Evolutionary conservation across 2,888 invertebrate genomes (phyloP).

Genomic region (Campaea margaritaria): DNA sequence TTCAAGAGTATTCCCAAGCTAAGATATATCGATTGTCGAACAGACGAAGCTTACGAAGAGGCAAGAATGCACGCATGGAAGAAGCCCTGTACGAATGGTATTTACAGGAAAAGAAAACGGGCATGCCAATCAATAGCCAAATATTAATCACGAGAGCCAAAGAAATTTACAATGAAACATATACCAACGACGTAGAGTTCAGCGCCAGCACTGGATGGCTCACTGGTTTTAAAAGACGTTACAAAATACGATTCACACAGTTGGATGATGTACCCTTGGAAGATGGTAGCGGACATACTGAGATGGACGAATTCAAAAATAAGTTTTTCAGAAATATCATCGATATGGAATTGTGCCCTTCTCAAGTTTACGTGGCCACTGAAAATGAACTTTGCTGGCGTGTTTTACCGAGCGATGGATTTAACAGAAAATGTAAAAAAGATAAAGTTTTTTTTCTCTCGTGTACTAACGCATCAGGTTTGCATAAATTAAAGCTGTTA

Average conservation of each 20-base stretch:
- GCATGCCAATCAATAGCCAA: constrained; percentile 19
- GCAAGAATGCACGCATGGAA: constrained; percentile 36
- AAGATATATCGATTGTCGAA: constrained; percentile 29
- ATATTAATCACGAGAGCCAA: constrained; percentile 38
- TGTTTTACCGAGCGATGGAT: constrained; percentile 37
- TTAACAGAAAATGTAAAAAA: constrained; percentile 25
- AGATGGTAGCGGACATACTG: constrained; percentile 1
- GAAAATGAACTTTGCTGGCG: constrained; percentile 43
- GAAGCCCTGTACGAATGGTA: constrained; percentile 41
- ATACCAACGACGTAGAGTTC: constrained; percentile 16
- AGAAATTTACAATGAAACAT: constrained; percentile 37
- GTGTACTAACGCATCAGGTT: constrained; percentile 39
- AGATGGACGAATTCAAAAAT: constrained; percentile 17
- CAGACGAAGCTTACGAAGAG: constrained; percentile 34
- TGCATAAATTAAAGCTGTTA: constrained; percentile 41
- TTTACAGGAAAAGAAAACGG: constrained; percentile 37
- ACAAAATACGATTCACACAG: constrained; percentile 21
- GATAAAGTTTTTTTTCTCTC: constrained; percentile 38
- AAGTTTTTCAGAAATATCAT: constrained; percentile 12
- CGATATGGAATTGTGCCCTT: constrained; percentile 18
- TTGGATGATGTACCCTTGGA: constrained; percentile 9
- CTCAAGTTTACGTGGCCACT: constrained; percentile 41
- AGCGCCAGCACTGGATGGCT: constrained; percentile 29
- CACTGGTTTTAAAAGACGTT: constrained; percentile 35
- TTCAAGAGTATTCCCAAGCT: constrained; percentile 25